Conservation (phyloP, 2,113 vertebrate species). For the Haplochromis vanheusdeni region DNA sequence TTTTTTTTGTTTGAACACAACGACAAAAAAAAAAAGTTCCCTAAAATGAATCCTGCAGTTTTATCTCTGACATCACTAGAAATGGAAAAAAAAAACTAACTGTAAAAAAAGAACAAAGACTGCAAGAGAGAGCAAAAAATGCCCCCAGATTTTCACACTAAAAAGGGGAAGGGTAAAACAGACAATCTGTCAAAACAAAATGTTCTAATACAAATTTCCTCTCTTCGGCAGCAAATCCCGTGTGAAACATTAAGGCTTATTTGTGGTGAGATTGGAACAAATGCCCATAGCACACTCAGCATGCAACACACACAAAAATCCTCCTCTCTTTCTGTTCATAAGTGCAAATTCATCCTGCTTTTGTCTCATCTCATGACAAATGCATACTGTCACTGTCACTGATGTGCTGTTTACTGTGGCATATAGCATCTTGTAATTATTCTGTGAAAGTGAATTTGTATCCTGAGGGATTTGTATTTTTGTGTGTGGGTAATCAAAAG, state of each 20-base stretch:
- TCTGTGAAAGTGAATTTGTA: slow-evolving; percentile 63
- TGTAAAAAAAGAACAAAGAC: not conserved
- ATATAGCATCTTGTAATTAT: slow-evolving; percentile 69
- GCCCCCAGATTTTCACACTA: not conserved
- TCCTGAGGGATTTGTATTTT: slow-evolving; percentile 59
- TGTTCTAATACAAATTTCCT: slow-evolving; percentile 38
- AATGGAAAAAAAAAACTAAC: not conserved
- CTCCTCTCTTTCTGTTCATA: slow-evolving; percentile 22
- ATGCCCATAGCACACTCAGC: slow-evolving; percentile 53
- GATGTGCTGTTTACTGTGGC: slow-evolving; percentile 67
- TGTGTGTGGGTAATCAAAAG: slow-evolving; percentile 58
- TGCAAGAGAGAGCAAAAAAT: not conserved
- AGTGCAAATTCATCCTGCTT: slow-evolving; percentile 59
- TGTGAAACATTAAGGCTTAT: slow-evolving; percentile 64
- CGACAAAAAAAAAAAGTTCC: not conserved
- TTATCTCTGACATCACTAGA: not conserved
- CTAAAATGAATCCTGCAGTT: not conserved
- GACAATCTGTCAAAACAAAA: slow-evolving; percentile 59
- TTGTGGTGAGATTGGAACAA: slow-evolving; percentile 58
- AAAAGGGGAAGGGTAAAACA: slow-evolving; percentile 16
- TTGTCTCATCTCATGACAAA: slow-evolving; percentile 69
- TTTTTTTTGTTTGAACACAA: not conserved
- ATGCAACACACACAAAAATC: slow-evolving; percentile 1
- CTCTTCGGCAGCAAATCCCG: slow-evolving; percentile 45
- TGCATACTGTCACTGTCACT: slow-evolving; percentile 57